phyloP scores from a whole-genome alignment of 2,797 vertebrate species.

The Brachyalestes nurse region DNA sequence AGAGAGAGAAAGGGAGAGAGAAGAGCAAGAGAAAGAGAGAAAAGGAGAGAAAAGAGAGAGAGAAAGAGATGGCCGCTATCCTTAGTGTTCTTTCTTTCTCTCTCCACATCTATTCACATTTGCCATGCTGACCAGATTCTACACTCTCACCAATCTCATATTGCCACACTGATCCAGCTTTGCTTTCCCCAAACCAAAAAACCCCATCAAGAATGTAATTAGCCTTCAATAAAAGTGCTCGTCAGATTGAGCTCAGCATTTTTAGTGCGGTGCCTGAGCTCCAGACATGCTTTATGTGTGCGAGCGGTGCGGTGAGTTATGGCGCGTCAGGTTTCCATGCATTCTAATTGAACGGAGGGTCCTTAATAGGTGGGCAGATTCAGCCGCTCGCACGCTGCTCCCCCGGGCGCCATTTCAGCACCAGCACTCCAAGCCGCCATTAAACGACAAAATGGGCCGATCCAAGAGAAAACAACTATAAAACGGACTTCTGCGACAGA shows the following conservation, averaged over 20 bases:
- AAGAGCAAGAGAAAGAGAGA: too few species aligned
- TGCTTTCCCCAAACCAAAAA: slow-evolving; percentile 62
- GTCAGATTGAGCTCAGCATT: slow-evolving; percentile 73
- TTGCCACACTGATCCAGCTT: slow-evolving; percentile 65
- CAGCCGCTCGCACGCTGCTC: slow-evolving; percentile 81
- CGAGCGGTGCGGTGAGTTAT: slow-evolving; percentile 83
- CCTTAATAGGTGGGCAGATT: slow-evolving; percentile 84
- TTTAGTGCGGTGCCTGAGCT: slow-evolving; percentile 68
- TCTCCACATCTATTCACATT: slow-evolving; percentile 54
- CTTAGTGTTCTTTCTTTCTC: slow-evolving; percentile 53
- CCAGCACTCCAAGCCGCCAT: slow-evolving; percentile 83
- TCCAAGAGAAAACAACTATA: slow-evolving; percentile 84
- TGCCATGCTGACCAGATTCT: slow-evolving; percentile 31
- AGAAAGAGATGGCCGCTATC: slow-evolving; percentile 63
- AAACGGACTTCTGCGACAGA: slow-evolving; percentile 73
- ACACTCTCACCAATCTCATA: slow-evolving; percentile 57
- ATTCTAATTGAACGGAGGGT: slow-evolving; percentile 87
- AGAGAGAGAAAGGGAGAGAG: too few species aligned
- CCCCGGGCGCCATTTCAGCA: slow-evolving; percentile 74
- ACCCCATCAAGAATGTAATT: slow-evolving; percentile 66
- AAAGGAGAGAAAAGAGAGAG: too few species aligned
- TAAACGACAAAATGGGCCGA: slow-evolving; percentile 83
- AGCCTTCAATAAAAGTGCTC: slow-evolving; percentile 71
- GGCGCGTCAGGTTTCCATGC: slow-evolving; percentile 84
- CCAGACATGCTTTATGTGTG: slow-evolving; percentile 76